A percentile compares a stretch with the other conserved stretches of the same genome.
Conservation (phyloP, 2,888 invertebrate genomes). For the Cosmorhoe ocellata region DNA sequence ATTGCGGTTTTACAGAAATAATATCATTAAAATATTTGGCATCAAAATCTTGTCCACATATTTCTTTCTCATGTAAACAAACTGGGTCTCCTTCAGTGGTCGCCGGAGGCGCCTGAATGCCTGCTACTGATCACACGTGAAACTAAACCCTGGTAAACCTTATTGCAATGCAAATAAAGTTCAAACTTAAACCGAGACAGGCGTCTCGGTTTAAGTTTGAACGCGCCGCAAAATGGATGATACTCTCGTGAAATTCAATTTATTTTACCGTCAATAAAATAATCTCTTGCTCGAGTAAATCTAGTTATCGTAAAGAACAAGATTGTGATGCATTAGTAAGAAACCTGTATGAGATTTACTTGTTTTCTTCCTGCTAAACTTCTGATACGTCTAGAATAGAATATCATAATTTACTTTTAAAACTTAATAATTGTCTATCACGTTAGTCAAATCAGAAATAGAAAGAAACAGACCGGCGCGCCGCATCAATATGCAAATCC, state of each 20-base stretch:
- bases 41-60: constrained; percentile 48
- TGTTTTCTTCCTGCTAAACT: constrained; percentile 31
- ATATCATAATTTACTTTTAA: too few relatives aligned
- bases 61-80: constrained; percentile 48
- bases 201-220: too few relatives aligned
- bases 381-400: not conserved
- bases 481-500: constrained; percentile 11
- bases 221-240: constrained; percentile 40
- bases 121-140: constrained; percentile 41
- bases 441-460: constrained; percentile 4
- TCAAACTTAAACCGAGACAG: constrained; percentile 22
- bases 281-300: constrained; percentile 22
- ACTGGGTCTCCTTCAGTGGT: constrained; percentile 62
- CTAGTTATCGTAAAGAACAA: constrained; percentile 24
- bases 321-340: constrained; percentile 26
- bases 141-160: constrained; percentile 17
- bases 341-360: constrained; percentile 30
- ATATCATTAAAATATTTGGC: not conserved
- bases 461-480: constrained; percentile 9
- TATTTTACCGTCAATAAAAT: constrained; percentile 38
- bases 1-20: not conserved
- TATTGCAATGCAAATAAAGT: constrained; percentile 20
- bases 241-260: constrained; percentile 59
- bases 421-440: not conserved
- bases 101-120: constrained; percentile 65